Evolutionary conservation across 2,113 vertebrate genomes (phyloP).

Genomic region (Actenoides lindsayi): DNA sequence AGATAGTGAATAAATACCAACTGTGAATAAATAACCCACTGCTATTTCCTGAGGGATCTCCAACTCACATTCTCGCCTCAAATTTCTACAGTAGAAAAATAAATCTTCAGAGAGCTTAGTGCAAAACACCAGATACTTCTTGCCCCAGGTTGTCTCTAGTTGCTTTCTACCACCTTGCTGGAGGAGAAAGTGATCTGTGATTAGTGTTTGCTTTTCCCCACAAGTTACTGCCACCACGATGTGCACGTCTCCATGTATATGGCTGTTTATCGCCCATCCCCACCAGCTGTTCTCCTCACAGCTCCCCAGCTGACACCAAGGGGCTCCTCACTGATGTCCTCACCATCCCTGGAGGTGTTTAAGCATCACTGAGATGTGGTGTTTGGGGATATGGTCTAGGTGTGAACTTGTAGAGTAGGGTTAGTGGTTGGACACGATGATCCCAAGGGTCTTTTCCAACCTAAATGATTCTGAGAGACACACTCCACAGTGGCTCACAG

Average conservation of each 20-base stretch:
- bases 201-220: background rate
- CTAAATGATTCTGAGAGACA: too few species aligned
- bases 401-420: too few species aligned
- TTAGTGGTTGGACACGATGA: too few species aligned
- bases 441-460: too few species aligned
- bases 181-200: background rate
- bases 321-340: accelerated
- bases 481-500: background rate
- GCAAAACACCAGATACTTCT: background rate
- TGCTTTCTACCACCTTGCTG: background rate
- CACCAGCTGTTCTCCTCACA: background rate
- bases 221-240: accelerated
- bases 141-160: background rate
- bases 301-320: background rate
- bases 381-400: too few species aligned
- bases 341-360: too few species aligned
- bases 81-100: background rate
- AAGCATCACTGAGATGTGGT: too few species aligned
- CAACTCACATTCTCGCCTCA: background rate
- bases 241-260: accelerated
- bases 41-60: background rate
- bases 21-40: background rate
- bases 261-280: background rate
- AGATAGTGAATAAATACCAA: background rate
- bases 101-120: background rate